Conservation (phyloP, 2,113 vertebrate species). For the Anoura caudifer region DNA sequence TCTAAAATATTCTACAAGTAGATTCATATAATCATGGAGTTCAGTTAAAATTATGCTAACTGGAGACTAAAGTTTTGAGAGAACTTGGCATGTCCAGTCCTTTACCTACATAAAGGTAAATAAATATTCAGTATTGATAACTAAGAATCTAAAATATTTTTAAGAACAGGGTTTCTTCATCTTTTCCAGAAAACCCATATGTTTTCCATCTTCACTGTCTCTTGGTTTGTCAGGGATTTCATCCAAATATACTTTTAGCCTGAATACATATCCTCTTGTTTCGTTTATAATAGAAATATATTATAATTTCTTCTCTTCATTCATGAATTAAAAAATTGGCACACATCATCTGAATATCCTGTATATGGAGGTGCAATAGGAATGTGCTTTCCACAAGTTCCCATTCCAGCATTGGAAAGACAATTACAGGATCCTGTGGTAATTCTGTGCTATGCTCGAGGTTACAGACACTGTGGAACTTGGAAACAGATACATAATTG, state of each 20-base stretch:
- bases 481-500: slow-evolving; percentile 12
- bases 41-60: background rate
- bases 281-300: background rate
- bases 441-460: background rate
- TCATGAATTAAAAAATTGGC: slow-evolving; percentile 12
- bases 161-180: background rate
- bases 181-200: background rate
- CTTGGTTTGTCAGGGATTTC: background rate
- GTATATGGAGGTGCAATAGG: background rate
- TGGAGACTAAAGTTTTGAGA: background rate
- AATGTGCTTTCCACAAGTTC: background rate
- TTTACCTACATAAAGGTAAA: background rate
- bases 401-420: background rate
- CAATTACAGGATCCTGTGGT: background rate
- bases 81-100: background rate
- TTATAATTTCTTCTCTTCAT: background rate
- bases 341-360: background rate
- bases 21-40: background rate
- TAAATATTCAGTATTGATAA: background rate
- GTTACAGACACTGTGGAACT: background rate
- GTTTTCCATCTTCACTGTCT: background rate
- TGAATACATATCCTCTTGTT: background rate
- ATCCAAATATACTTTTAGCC: background rate
- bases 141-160: slow-evolving; percentile 28
- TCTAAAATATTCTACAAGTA: background rate